Evolutionary conservation across 2,797 vertebrate species (phyloP), one percentile per base, ranked within the genome.

Genomic region (Trachops cirrhosus): DNA sequence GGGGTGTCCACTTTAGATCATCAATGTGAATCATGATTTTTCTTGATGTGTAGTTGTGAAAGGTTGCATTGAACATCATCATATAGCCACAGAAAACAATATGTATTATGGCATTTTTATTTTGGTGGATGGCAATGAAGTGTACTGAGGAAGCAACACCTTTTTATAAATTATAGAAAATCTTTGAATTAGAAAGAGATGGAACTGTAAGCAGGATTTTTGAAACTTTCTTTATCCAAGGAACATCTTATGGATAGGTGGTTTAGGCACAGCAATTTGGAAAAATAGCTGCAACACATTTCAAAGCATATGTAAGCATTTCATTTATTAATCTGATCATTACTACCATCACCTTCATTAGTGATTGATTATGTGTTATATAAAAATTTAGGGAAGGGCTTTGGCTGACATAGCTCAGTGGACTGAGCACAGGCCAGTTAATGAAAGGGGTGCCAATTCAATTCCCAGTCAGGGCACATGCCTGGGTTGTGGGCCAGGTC

Each of bases 1-100:
- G 1, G 15, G 14, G 3, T 57, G 29, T 86, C 74, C n/a, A 9
- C 1, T 10, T 1, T 26, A 44, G 19, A 9, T 62, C 6, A 41
- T 26, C 1, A 9, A 4, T 2, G 2, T 19, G 54, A 71, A 46
- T 64, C 6, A 2, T 9, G 9, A 26, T 3, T 16, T 9, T 59
- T 24, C 22, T 32, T 1, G 3, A 52, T 8, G 21, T 3, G 19
- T 18, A 34, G 12, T 6, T 59, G 2, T 50, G 54, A 52, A 54
- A 44, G 18, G 9, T 1, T 34, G 2, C 19, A 7, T 14, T 5
- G 3, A 16, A 1, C 5, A 48, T 52, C 2, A 12, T 14, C 46
- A 41, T 9, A 8, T 9, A 19, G n/a, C 11, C 4, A 2, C 37
- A 32, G 50, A 19, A 32, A 11, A 41, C 29, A 5, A 12, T 8